Evolutionary conservation across 2,113 vertebrate species (phyloP).

Genomic region (Spea bombifrons): DNA sequence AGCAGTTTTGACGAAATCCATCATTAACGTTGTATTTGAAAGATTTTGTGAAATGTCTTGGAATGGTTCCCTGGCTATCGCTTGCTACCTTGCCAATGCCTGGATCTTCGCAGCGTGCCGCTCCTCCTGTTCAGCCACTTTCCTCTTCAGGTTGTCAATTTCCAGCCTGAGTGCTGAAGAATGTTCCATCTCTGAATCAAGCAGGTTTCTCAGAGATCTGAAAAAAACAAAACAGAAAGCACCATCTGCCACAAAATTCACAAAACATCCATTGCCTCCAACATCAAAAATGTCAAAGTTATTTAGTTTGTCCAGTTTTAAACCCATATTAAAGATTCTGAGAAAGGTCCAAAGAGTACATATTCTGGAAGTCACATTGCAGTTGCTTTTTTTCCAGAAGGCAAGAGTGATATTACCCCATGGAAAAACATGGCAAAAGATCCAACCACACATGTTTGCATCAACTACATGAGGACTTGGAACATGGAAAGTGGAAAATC

Average conservation of each 20-base stretch:
- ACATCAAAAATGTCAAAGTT: too few species aligned
- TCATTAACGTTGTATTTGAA: conserved; percentile 10
- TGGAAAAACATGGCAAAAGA: too few species aligned
- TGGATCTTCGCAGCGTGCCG: conserved; percentile 82
- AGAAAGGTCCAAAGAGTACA: too few species aligned
- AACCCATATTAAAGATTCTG: too few species aligned
- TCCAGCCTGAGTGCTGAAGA: conserved; percentile 88
- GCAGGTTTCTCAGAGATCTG: conserved; percentile 87
- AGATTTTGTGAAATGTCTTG: conserved; percentile 21
- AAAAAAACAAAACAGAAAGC: conserved; percentile 30
- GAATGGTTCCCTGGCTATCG: conserved; percentile 11
- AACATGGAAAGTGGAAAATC: too few species aligned
- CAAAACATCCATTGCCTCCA: neutral
- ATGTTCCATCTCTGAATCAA: conserved; percentile 97
- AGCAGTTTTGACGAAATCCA: conserved; percentile 11
- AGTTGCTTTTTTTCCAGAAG: too few species aligned
- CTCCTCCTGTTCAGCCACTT: conserved; percentile 84
- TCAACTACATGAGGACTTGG: too few species aligned
- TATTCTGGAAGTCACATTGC: too few species aligned
- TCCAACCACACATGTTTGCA: too few species aligned
- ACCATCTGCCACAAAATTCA: conserved; percentile 26
- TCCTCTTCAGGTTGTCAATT: conserved; percentile 78
- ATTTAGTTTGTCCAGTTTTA: too few species aligned
- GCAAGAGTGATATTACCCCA: too few species aligned
- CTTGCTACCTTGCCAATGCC: conserved; percentile 80